Evolutionary conservation across 2,113 vertebrate genomes (phyloP).

Genomic region (Mastomys coucha): DNA sequence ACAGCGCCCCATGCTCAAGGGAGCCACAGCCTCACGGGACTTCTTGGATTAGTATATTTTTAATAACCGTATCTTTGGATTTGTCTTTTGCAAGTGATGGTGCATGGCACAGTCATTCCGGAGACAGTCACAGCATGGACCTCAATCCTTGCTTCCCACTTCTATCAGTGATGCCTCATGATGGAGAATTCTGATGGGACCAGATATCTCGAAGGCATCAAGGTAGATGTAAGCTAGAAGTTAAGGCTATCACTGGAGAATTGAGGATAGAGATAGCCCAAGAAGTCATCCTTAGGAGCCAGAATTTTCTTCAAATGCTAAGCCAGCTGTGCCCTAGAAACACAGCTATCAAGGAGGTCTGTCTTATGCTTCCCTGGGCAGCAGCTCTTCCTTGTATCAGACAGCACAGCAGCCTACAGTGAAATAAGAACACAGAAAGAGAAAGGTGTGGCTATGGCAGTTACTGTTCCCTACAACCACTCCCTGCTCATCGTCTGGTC

Average conservation of each 20-base stretch:
- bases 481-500: not conserved
- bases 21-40: not conserved
- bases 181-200: not conserved
- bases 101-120: not conserved
- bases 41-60: not conserved
- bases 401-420: too few species aligned
- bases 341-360: not conserved
- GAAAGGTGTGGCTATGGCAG: accelerated
- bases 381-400: not conserved
- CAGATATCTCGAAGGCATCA: not conserved
- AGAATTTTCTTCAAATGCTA: not conserved
- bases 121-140: not conserved
- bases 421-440: too few species aligned
- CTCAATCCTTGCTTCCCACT: not conserved
- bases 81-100: not conserved
- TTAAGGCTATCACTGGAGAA: not conserved
- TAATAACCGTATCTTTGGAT: not conserved
- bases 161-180: not conserved
- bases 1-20: not conserved
- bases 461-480: too few species aligned
- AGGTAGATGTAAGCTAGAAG: not conserved
- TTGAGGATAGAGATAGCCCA: not conserved
- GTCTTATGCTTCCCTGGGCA: not conserved
- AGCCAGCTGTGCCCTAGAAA: not conserved
- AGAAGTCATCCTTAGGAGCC: not conserved